These are phyloP conservation scores for Amphimedon queenslandica DNA, from an alignment of 37 sponge, comb jelly and placozoan species.

Conservation along the genomic window DNA sequence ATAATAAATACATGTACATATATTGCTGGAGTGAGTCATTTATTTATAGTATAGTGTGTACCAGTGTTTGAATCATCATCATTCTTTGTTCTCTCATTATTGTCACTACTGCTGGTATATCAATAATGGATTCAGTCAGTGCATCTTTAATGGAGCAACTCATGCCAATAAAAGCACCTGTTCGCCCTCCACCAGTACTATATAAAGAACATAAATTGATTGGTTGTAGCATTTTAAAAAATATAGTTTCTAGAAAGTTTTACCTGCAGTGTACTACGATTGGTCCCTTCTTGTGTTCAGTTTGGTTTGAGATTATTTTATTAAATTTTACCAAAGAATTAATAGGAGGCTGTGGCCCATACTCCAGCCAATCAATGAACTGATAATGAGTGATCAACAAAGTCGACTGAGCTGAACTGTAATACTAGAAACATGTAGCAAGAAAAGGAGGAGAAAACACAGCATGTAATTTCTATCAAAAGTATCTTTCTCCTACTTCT, in stretches of 20 bases:
- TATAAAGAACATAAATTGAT: background rate
- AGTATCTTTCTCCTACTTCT: background rate
- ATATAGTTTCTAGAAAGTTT: background rate
- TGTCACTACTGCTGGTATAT: constrained; percentile 7
- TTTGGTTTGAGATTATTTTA: too few species aligned
- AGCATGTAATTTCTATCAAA: too few species aligned
- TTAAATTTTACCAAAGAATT: constrained; percentile 31
- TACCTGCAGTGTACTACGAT: constrained; percentile 67
- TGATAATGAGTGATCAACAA: constrained; percentile 19
- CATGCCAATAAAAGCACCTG: constrained; percentile 18
- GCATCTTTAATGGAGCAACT: constrained; percentile 14
- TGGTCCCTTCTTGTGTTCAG: constrained; percentile 20
- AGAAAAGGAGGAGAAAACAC: constrained; percentile 1
- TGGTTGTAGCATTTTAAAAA: too few species aligned
- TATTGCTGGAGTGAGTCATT: too few species aligned
- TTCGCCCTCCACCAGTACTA: constrained; percentile 37
- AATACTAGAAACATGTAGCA: background rate
- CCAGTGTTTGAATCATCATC: constrained; percentile 37
- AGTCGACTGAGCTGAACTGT: background rate
- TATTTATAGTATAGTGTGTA: too few species aligned
- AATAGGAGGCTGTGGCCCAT: constrained; percentile 27
- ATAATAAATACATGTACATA: too few species aligned
- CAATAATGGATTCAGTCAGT: background rate
- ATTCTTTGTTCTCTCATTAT: constrained; percentile 26
- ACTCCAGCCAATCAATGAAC: constrained; percentile 30